Percentiles rank a stretch among this genome's conserved stretches.
Evolutionary conservation across 2,888 invertebrate genomes (phyloP).

Genomic region (Leptinotarsa tumamoca): DNA sequence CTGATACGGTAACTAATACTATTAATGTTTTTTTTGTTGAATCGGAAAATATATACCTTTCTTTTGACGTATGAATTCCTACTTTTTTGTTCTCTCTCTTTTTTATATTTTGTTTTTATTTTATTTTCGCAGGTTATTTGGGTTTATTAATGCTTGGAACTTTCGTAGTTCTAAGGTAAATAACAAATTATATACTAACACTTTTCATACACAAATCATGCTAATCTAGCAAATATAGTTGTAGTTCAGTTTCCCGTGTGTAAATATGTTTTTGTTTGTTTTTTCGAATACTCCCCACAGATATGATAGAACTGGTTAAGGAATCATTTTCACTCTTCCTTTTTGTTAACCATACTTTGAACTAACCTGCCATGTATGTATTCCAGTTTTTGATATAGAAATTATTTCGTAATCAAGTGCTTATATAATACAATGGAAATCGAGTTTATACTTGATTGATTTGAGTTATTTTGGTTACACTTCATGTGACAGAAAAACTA

Average conservation of each 20-base stretch:
- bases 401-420: background rate
- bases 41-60: conserved; percentile 32
- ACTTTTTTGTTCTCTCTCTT: conserved; percentile 48
- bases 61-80: conserved; percentile 33
- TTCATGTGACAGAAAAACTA: too few relatives aligned
- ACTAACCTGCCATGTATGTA: background rate
- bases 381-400: too few relatives aligned
- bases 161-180: conserved; percentile 52
- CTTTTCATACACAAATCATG: conserved; percentile 44
- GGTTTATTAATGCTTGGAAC: conserved; percentile 48
- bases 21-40: conserved; percentile 27
- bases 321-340: background rate
- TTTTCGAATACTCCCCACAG: conserved; percentile 35
- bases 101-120: conserved; percentile 50
- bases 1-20: conserved; percentile 27
- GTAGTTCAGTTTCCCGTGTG: conserved; percentile 56
- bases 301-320: conserved; percentile 19
- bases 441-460: background rate
- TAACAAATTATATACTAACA: conserved; percentile 49
- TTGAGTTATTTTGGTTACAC: too few relatives aligned
- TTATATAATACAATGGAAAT: background rate
- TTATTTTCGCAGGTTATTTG: conserved; percentile 55
- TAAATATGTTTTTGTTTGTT: conserved; percentile 53
- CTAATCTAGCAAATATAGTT: conserved; percentile 51
- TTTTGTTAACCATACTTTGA: background rate